Base-by-base conservation (phyloP, 1,140 invertebrate genomes). In the Trichoplusia ni region DNA sequence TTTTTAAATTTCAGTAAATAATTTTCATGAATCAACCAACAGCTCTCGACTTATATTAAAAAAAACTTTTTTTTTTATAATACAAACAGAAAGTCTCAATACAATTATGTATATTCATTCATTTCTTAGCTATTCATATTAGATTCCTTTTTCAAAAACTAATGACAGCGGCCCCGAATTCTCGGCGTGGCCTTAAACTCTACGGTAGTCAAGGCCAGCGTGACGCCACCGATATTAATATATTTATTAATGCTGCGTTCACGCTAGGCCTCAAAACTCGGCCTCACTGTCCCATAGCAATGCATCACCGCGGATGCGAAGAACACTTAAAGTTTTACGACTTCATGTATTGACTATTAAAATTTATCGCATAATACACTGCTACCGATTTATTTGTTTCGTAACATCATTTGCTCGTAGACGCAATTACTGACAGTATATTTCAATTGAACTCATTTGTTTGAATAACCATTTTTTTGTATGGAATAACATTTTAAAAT, bases 101-200 rank as follows among this genome's bases (percentile, higher is more conserved):
- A n/a, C n/a, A n/a, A n/a, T n/a, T n/a, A n/a, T n/a, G n/a, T n/a
- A n/a, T n/a, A n/a, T n/a, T n/a, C n/a, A n/a, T n/a, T n/a, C n/a
- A n/a, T n/a, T n/a, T n/a, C n/a, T n/a, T 27, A 31, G 18, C 9
- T 8, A 33, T n/a, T 8, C 11, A 33, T 21, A 23, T 21, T 21
- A 13, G 19, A 40, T 37, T 56, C 13, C 13, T 27, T 56, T 56
- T 56, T 56, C 53, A 40, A 56, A 54, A 38, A 38, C 9, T 40
- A 38, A 4, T 8, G 35, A 4, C 21, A 8, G 7, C 21, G 53
- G 14, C 53, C 53, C 42, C 53, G 53, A 27, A 53, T 35, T 4
- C 11, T 53, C 46, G 46, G 9, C 37, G 51, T 56, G 53, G 53
- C 53, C 53, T 56, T 56, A 56, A 56, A 42, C 37, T 38, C 53